Conservation (phyloP, 2,888 invertebrate species). For the Nemotelus nigrinus region DNA sequence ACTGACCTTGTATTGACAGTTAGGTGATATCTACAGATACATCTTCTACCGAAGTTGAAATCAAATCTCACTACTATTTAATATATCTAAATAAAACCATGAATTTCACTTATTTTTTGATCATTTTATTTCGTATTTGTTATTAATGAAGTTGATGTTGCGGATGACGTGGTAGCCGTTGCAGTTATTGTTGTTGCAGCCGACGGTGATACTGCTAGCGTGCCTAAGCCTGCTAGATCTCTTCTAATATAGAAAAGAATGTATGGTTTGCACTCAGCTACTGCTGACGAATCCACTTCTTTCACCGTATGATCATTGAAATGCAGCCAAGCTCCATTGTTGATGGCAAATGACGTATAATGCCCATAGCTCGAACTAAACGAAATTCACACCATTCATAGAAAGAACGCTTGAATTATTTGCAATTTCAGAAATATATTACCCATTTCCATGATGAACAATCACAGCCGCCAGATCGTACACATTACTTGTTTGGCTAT, state of each 20-base stretch:
- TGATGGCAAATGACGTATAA: slow-evolving; percentile 85
- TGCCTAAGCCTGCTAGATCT: slow-evolving; percentile 61
- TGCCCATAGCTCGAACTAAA: slow-evolving; percentile 83
- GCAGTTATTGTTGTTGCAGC: slow-evolving; percentile 2
- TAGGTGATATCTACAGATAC: no score
- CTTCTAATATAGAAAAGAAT: slow-evolving; percentile 84
- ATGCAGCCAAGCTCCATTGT: slow-evolving; percentile 84
- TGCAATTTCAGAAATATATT: slow-evolving; percentile 48
- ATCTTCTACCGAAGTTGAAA: no score
- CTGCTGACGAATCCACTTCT: slow-evolving; percentile 68
- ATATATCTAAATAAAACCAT: no score
- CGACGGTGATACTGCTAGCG: background rate
- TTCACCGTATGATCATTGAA: slow-evolving; percentile 88
- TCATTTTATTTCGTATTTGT: slow-evolving; percentile 33
- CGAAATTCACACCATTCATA: slow-evolving; percentile 50
- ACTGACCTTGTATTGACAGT: no score
- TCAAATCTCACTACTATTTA: no score
- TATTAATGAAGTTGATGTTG: slow-evolving; percentile 24
- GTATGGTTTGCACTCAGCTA: slow-evolving; percentile 83
- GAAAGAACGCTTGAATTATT: background rate
- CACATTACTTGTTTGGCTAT: slow-evolving; percentile 71
- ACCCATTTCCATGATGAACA: slow-evolving; percentile 85
- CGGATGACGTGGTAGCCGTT: slow-evolving; percentile 15
- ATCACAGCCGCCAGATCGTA: slow-evolving; percentile 85
- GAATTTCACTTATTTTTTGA: no score